Evolutionary conservation across 2,113 vertebrate genomes (phyloP).

Genomic region (Urocynchramus pylzowi): DNA sequence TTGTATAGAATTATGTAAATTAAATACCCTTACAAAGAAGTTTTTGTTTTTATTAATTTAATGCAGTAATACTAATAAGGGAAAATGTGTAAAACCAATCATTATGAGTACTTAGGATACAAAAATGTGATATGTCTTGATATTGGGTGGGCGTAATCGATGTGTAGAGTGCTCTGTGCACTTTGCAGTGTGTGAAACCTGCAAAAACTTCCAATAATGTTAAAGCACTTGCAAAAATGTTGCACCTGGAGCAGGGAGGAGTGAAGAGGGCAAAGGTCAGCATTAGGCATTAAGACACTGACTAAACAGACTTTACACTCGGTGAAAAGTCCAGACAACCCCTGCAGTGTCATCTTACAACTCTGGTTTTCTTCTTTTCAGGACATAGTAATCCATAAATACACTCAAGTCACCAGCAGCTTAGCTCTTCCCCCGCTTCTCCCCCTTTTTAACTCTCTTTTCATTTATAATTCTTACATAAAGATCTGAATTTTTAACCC

Average conservation of each 20-base stretch:
- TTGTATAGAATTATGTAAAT: background rate
- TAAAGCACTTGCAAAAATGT: slow-evolving; percentile 62
- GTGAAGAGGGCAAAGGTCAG: slow-evolving; percentile 80
- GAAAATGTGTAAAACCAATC: background rate
- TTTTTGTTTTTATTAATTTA: background rate
- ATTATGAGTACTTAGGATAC: background rate
- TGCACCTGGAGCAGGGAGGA: slow-evolving; percentile 87
- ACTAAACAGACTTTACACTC: slow-evolving; percentile 80
- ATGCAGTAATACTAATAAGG: background rate
- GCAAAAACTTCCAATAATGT: background rate
- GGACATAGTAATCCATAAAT: slow-evolving; percentile 84
- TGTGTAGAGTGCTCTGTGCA: background rate
- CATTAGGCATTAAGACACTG: slow-evolving; percentile 70
- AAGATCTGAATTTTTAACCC: slow-evolving; percentile 85
- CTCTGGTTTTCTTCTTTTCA: slow-evolving; percentile 76
- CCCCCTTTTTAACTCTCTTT: slow-evolving; percentile 58
- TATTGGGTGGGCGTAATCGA: background rate
- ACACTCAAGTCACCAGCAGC: slow-evolving; percentile 78
- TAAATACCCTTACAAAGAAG: background rate
- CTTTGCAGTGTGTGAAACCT: slow-evolving; percentile 26
- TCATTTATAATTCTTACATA: slow-evolving; percentile 68
- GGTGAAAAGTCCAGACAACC: slow-evolving; percentile 81
- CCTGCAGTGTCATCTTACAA: slow-evolving; percentile 80
- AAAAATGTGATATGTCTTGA: background rate
- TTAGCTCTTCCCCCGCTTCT: slow-evolving; percentile 75